Evolutionary conservation across 2,797 vertebrate species (phyloP), one percentile per base, ranked within the genome.

Genomic region (Acridotheres tristis): DNA sequence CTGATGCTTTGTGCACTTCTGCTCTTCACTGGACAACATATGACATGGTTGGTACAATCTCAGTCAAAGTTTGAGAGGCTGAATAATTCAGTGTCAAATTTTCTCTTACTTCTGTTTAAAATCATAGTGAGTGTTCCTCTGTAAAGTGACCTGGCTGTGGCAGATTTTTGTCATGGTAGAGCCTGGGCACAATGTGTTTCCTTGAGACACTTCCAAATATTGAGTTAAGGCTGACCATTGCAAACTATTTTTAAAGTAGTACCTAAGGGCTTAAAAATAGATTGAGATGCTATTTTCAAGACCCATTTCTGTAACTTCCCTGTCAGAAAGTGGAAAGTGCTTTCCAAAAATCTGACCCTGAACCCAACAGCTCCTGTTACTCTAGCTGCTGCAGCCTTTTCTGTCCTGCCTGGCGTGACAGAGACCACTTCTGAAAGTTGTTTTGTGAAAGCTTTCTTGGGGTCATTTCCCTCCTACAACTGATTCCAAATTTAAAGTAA

Each of bases 241-340:
- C 55, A 90, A 88, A 72, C 47, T 77, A 21, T 10, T 91, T 93
- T 91, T 63, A 59, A 71, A 93, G 25, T 54, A 57, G 34, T 71
- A 27, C 94, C 62, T 87, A 42, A 93, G 74, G n/a, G 57, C 66
- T 80, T 93, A 91, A 66, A 94, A 76, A 66, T 89, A 92, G 88
- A 77, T 93, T 85, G 84, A 80, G 82, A 25, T 27, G 65, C n/a
- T 78, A n/a, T 80, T 76, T 93, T 78, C 54, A 77, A 84, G 94
- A 74, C 27, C 2, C 10, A 13, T 71, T 96, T 96, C 75, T 94
- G 18, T 85, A 72, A 65, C 15, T 85, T 57, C 27, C 25, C 18
- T 78, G 18, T 66, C 18, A 91, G n/a, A 75, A 55, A 85, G 34
- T 11, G 9, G 50, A 53, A 30, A 68, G 19, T 0, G 1, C 30